A percentile compares a stretch with the other conserved stretches of the same genome.
These are phyloP conservation scores for Burhinus bistriatus DNA, from an alignment of 2,113 vertebrate species.

Conservation along the genomic window DNA sequence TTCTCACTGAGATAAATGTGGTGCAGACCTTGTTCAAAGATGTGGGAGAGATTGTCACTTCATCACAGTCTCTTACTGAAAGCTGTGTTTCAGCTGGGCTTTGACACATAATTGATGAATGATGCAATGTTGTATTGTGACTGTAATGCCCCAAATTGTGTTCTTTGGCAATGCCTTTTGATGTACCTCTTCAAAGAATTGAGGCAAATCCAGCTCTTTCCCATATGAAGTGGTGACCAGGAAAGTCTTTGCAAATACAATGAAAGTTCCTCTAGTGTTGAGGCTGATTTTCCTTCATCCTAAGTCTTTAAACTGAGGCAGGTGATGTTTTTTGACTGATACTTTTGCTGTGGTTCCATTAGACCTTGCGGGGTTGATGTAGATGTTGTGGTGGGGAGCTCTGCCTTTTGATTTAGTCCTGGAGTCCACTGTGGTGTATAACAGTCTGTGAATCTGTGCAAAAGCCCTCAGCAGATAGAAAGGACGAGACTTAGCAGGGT, in stretches of 20 bases:
- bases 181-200: slow-evolving; percentile 24
- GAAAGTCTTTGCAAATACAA: not conserved
- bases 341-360: not conserved
- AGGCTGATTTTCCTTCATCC: not conserved
- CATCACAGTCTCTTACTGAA: not conserved
- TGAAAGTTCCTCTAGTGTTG: not conserved
- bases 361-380: not conserved
- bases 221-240: not conserved
- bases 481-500: not conserved
- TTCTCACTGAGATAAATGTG: not conserved
- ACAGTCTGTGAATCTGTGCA: not conserved
- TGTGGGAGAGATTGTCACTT: slow-evolving; percentile 28
- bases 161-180: slow-evolving; percentile 15
- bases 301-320: not conserved
- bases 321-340: not conserved
- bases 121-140: not conserved
- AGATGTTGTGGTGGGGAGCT: not conserved
- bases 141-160: not conserved
- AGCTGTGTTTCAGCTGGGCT: not conserved
- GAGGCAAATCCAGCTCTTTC: not conserved
- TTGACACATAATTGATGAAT: not conserved
- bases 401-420: not conserved
- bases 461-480: not conserved
- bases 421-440: not conserved
- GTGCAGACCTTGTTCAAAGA: not conserved